Evolutionary conservation across 2,797 vertebrate genomes (phyloP).

Genomic region (Lacerta agilis): DNA sequence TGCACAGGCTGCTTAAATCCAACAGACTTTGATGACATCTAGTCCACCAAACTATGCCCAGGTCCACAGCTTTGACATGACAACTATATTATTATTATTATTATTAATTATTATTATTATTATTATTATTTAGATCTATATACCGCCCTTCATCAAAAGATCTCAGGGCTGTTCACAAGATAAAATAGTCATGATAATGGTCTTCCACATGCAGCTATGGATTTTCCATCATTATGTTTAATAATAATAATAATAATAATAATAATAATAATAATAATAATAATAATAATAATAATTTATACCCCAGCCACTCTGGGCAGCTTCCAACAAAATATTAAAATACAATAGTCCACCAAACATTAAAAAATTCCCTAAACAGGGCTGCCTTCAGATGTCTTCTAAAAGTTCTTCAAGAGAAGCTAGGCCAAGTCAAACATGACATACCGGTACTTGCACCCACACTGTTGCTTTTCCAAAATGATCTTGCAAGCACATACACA

Average conservation of each 20-base stretch:
- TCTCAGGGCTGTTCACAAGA: too few species aligned
- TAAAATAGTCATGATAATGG: not conserved
- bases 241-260: too few species aligned
- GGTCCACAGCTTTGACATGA: not conserved
- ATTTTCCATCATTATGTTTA: constrained; percentile 1
- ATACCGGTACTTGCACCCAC: not conserved
- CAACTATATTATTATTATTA: not conserved
- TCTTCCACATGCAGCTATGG: constrained; percentile 19
- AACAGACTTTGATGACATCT: not conserved
- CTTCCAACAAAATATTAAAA: too few species aligned
- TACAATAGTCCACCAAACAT: too few species aligned
- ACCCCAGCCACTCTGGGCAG: too few species aligned
- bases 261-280: too few species aligned
- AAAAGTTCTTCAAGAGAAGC: not conserved
- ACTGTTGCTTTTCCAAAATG: not conserved
- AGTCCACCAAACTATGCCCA: not conserved
- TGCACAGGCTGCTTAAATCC: not conserved
- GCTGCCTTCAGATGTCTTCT: too few species aligned
- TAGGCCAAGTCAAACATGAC: not conserved
- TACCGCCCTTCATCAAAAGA: too few species aligned
- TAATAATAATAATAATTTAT: too few species aligned
- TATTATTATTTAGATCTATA: too few species aligned
- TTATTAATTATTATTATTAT: too few species aligned
- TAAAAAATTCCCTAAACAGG: too few species aligned
- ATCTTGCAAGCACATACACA: not conserved